Base-by-base conservation (phyloP, 1,140 invertebrate species). In the Lucilia sericata region DNA sequence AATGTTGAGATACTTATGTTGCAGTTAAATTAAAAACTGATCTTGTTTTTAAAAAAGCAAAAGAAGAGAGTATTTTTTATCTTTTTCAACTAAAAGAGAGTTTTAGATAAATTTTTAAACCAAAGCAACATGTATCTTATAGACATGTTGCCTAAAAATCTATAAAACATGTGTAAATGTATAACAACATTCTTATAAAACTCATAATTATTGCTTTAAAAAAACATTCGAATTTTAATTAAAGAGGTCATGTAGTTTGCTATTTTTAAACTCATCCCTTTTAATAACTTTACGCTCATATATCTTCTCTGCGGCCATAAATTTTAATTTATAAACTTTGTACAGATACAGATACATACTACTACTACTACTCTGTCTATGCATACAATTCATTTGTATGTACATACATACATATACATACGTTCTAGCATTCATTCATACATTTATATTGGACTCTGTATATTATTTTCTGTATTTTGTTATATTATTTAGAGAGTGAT, bases 261-360 rank as follows among this genome's bases (percentile, higher is more conserved):
- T 60, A 5, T 21, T 21, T 55, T 70, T 70, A 70, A 70, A 70
- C 21, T 19, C 65, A 70, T 70, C 65, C 65, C 65, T 70, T 70
- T 70, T 70, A 70, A 12, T 25, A 70, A 21, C 5, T 70, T 70
- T 70, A 21, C 65, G 19, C n/a, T 70, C 65, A 70, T 70, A 70
- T 21, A 21, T 70, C 65, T 70, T 70, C 65, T 70, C 19, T 70
- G 9, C 65, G 65, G 65, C 65, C 7, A 70, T 70, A 70, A 70
- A 70, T 70, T 70, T 70, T 70, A 70, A 70, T 70, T 70, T 70
- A 70, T 70, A 70, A 70, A 70, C n/a, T 70, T 70, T 70, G 19
- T 12, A 30, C 25, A 30, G 25, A 30, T 30, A 30, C 25, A 30
- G 3, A 30, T 30, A 30, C 25, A 30, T 30, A 30, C 25, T 30